Evolutionary conservation across 2,113 vertebrate species (phyloP).

Genomic region (Heteronetta atricapilla): DNA sequence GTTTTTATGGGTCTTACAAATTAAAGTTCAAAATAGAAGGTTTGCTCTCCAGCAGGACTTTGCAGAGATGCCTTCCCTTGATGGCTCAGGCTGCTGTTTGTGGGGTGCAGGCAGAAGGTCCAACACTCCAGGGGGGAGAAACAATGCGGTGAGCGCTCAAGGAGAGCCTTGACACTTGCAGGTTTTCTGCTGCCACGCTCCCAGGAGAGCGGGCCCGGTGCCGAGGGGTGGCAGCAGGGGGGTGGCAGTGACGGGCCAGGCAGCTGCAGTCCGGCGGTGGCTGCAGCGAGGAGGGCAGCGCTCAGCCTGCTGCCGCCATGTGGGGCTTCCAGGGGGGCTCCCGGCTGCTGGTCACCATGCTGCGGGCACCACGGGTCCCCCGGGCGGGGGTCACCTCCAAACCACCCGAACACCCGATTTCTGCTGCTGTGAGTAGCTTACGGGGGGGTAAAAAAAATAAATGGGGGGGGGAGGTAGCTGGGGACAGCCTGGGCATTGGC

Average conservation of each 20-base stretch:
- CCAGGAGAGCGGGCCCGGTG: not conserved
- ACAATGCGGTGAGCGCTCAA: not conserved
- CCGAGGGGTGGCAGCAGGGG: not conserved
- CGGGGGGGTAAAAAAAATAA: rapidly evolving
- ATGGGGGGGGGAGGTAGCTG: too few relatives aligned
- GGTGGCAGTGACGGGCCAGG: not conserved
- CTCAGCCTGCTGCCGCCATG: slow-evolving; percentile 13
- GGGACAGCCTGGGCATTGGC: rapidly evolving
- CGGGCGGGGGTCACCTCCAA: not conserved
- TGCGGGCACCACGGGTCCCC: not conserved
- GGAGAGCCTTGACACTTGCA: rapidly evolving
- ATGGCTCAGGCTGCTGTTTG: rapidly evolving
- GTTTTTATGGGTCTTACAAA: rapidly evolving
- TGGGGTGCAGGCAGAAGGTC: too few relatives aligned
- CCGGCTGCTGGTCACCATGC: slow-evolving; percentile 36
- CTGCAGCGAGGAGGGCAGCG: rapidly evolving
- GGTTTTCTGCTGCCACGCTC: rapidly evolving
- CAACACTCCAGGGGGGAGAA: not conserved
- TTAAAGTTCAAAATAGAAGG: not conserved
- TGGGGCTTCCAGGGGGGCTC: not conserved
- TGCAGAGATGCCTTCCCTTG: not conserved
- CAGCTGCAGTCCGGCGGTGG: not conserved
- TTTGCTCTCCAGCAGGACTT: rapidly evolving
- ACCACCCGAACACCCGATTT: not conserved
- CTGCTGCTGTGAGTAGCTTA: slow-evolving; percentile 36